Conservation (phyloP, 2,888 invertebrate species). For the Amiota minor region DNA sequence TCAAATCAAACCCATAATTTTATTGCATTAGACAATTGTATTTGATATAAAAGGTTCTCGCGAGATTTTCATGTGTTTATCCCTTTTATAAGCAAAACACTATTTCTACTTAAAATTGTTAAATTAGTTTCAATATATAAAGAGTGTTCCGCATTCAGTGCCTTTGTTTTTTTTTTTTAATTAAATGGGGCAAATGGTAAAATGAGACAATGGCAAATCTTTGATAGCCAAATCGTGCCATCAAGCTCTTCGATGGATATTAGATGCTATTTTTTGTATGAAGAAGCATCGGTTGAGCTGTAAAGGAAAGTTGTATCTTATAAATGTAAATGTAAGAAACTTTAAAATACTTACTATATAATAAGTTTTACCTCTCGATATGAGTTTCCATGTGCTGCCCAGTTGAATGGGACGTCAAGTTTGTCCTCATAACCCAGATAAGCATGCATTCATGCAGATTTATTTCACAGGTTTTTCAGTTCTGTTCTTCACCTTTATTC, state of each 20-base stretch:
- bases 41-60: too few relatives aligned
- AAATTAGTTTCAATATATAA: too few relatives aligned
- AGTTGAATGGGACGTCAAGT: slow-evolving; percentile 84
- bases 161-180: background rate
- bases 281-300: slow-evolving; percentile 81
- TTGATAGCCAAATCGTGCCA: slow-evolving; percentile 85
- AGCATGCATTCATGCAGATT: slow-evolving; percentile 78
- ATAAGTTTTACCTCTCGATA: slow-evolving; percentile 76
- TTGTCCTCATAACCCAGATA: slow-evolving; percentile 93
- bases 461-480: slow-evolving; percentile 70
- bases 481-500: slow-evolving; percentile 81
- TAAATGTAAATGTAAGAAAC: background rate
- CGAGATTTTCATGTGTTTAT: too few relatives aligned
- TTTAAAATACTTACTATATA: slow-evolving; percentile 45
- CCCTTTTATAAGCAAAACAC: too few relatives aligned
- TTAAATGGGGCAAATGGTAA: slow-evolving; percentile 75
- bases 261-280: slow-evolving; percentile 86
- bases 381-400: slow-evolving; percentile 80
- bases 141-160: too few relatives aligned
- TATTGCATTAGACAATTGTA: too few relatives aligned
- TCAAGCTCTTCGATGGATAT: slow-evolving; percentile 84
- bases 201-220: slow-evolving; percentile 82
- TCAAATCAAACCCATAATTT: too few relatives aligned
- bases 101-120: too few relatives aligned
- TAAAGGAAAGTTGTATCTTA: background rate